Conservation (phyloP, 2,113 vertebrate species). For the Chloropsis hardwickii region DNA sequence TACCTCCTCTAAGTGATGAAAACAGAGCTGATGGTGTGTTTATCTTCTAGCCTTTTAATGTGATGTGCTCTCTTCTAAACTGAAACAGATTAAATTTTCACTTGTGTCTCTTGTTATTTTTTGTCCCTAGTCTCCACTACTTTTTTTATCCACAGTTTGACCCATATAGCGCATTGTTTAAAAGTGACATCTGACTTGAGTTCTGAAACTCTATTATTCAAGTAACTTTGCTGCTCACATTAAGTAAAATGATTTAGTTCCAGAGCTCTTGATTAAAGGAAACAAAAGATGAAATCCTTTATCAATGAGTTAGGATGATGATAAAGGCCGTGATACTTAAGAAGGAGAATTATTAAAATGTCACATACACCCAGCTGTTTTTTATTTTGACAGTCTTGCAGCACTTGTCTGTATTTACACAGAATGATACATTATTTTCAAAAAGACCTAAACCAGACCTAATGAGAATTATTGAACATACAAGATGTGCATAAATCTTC, state of each 20-base stretch:
- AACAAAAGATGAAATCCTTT: constrained; percentile 1
- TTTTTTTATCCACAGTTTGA: neutral
- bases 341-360: neutral
- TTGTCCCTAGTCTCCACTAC: neutral
- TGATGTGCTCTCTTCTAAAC: neutral
- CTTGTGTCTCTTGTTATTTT: neutral
- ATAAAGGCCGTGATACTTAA: neutral
- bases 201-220: neutral
- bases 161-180: neutral
- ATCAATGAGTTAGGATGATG: neutral
- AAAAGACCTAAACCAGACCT: neutral
- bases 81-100: neutral
- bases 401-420: neutral
- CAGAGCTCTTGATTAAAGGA: constrained; percentile 11
- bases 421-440: neutral
- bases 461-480: neutral
- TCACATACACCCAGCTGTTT: neutral
- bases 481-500: neutral
- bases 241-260: neutral
- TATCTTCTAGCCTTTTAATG: neutral
- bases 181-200: neutral
- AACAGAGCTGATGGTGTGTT: neutral
- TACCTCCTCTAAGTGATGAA: neutral
- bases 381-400: neutral
- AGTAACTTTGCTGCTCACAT: neutral